Base-by-base conservation (phyloP, 1,140 invertebrate species). In the Pemphigus obesinymphae region DNA sequence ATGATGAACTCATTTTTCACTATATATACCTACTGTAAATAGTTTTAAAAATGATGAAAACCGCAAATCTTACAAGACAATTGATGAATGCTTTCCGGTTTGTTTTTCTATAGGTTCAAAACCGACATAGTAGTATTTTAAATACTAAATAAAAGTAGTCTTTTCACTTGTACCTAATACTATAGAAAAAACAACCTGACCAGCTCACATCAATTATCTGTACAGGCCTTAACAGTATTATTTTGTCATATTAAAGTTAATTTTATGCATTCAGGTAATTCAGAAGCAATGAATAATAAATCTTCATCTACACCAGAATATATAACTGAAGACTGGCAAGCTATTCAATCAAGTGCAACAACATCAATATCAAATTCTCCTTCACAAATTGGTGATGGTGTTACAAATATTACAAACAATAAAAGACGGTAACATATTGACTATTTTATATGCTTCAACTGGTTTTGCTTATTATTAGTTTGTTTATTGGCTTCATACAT, bases 381-480 rank as follows among this genome's bases (percentile, higher is more conserved):
- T 17, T 17, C 34, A 31, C 26, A 80, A 63, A 26, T 8, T 63
- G 48, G 45, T 20, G 40, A 61, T 29, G 13, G 8, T 61, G 55
- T 61, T 37, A 7, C 37, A 55, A 43, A 58, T 78, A 17, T 3
- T 17, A 20, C n/a, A 10, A 23, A 0, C 6, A 61, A 10, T 55
- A 58, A 76, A 76, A 78, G 34, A 58, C 48, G 75, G 75, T 80
- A 80, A 78, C 43, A 37, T 80, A 26, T 43, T 63, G 10, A 3
- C 10, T 17, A 43, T 63, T 26, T 29, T 80, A 61, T 31, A 26
- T 61, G 50, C 70, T 80, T 80, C 20, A 58, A 45, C 17, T 29
- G 50, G 63, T 80, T 17, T 80, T 58, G 76, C 76, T 80, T 80
- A 45, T 80, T 80, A 45, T 43, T 80, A 80, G 76, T 80, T 63